Evolutionary conservation across 2,113 vertebrate species (phyloP).

Genomic region (Ellobius talpinus): DNA sequence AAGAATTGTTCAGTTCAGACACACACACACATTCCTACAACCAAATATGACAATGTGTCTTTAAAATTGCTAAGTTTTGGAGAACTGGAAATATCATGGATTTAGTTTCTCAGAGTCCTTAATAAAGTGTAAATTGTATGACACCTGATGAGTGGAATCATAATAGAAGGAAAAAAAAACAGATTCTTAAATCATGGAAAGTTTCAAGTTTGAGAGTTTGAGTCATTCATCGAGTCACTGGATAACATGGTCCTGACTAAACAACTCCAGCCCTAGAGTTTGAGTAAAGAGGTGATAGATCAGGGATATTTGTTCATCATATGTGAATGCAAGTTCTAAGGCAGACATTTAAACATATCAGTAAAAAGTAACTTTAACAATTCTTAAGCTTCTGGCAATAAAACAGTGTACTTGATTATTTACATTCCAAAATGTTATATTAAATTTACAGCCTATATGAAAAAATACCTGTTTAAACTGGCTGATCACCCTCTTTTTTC

Average conservation of each 20-base stretch:
- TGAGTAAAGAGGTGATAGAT: not conserved
- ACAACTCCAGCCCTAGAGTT: not conserved
- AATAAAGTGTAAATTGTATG: not conserved
- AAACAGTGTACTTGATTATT: not conserved
- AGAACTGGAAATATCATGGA: not conserved
- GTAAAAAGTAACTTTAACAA: not conserved
- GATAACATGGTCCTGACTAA: not conserved
- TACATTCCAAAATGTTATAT: not conserved
- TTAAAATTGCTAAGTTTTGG: not conserved
- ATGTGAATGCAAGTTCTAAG: not conserved
- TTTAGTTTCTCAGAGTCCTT: not conserved
- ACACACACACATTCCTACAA: not conserved
- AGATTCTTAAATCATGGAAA: not conserved
- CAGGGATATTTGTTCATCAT: not conserved
- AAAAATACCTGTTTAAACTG: not conserved
- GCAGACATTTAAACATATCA: not conserved
- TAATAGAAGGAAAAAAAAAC: not conserved
- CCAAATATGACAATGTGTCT: not conserved
- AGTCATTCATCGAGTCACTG: not conserved
- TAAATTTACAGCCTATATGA: not conserved
- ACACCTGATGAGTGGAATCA: not conserved
- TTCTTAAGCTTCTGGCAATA: not conserved
- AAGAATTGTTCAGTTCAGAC: not conserved
- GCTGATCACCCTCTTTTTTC: not conserved
- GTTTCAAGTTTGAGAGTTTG: not conserved